Conservation (phyloP, 2,797 vertebrate genomes). For the Parambassis ranga region DNA sequence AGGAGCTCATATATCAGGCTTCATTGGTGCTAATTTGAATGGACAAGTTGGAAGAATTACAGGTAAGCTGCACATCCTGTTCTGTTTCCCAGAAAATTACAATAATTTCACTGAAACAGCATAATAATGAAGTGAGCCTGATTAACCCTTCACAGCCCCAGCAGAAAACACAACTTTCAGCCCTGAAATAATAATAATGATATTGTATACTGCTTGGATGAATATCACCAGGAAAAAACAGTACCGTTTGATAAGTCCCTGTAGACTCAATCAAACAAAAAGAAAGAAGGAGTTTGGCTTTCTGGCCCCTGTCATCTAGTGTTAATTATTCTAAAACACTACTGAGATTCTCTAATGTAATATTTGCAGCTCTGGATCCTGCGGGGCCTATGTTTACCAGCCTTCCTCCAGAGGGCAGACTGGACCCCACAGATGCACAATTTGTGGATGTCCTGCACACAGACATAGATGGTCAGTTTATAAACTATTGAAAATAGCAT, state of each 20-base stretch:
- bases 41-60: slow-evolving; percentile 92
- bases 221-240: too few species aligned
- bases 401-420: slow-evolving; percentile 62
- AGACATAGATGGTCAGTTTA: slow-evolving; percentile 83
- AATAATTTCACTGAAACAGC: not conserved
- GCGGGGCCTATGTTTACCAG: slow-evolving; percentile 88
- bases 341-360: not conserved
- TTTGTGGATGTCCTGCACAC: slow-evolving; percentile 95
- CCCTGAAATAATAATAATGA: too few species aligned
- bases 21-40: slow-evolving; percentile 85
- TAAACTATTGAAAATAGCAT: not conserved
- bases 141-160: not conserved
- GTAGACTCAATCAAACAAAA: too few species aligned
- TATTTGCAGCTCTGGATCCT: slow-evolving; percentile 87
- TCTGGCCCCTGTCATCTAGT: not conserved
- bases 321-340: not conserved
- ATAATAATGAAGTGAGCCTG: not conserved
- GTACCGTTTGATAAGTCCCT: too few species aligned
- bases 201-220: too few species aligned
- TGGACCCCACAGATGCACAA: slow-evolving; percentile 87
- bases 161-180: too few species aligned
- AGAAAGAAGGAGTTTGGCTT: too few species aligned
- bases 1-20: slow-evolving; percentile 94
- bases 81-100: too few species aligned
- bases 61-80: slow-evolving; percentile 80